Evolutionary conservation across 1,140 invertebrate genomes (phyloP), one percentile per base, ranked within the genome.

Genomic region (Watersipora subatra): DNA sequence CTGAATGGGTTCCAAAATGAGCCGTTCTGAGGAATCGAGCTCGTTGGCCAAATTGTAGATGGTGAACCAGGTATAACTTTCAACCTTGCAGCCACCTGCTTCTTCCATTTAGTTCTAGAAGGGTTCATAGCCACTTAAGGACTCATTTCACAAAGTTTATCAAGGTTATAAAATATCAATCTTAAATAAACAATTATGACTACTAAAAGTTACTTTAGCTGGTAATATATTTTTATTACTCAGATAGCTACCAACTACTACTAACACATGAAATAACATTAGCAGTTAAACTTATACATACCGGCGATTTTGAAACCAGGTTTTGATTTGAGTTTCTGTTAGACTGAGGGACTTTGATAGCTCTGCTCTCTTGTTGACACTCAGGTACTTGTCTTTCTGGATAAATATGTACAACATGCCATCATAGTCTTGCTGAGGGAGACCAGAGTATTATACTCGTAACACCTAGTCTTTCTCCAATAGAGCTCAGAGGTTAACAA

Each of bases 281-380:
- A n/a, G n/a, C n/a, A n/a, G n/a, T n/a, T n/a, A n/a, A n/a, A 26
- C 19, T 2, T 61, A 58, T 17, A 25, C 67, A 29, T 69, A 82
- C 81, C 81, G 83, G 61, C 92, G 83, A 78, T 95, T 95, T 80
- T 96, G 92, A 74, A 93, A 96, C 93, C 93, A 97, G 0, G 93
- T 97, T 77, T 97, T 97, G 64, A 97, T 93, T 83, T 97, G 93
- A 1, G 94, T 92, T 81, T 97, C 93, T 0, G 92, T 95, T 15
- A 97, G 79, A 65, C 86, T 88, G 3, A 97, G 75, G 0, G 86
- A 86, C 76, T 92, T 91, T 0, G 92, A 93, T 0, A 97, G 80
- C 71, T 97, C 91, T 87, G 94, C 88, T 58, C 93, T 82, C 65
- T 96, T 97, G 67, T 88, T 92, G 0, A 97, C 93, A 74, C 91